Evolutionary conservation across 2,888 invertebrate genomes (phyloP), one percentile per base, ranked within the genome.

Genomic region (Matsumyia berberina): DNA sequence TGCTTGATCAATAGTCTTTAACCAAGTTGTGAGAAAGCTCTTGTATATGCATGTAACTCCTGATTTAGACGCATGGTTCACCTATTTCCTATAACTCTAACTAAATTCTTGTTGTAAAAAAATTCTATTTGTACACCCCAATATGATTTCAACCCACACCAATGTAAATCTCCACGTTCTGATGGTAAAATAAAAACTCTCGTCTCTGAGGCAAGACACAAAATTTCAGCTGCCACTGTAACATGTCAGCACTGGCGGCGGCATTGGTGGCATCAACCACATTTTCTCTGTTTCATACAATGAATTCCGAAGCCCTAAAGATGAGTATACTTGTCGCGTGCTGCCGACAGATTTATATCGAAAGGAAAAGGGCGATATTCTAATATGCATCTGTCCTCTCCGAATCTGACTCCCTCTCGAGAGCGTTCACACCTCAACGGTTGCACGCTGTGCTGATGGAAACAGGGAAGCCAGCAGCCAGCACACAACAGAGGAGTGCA

Each of bases 241-340:
- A 37, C 74, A 74, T 80, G 69, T 49, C 69, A 57, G 35, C 37
- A 49, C 33, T 19, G 29, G 7, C 62, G 49, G 42, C 77, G 37
- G 15, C 4, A 31, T 24, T 33, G 12, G 17, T 39, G 24, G 33
- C 39, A 74, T 24, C 64, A 64, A 39, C 31, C 69, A 78, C 60
- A 60, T 74, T 74, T 70, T 58, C 53, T 55, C 42, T 51, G 15
- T 58, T 70, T 74, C 29, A 70, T 29, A 69, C 51, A 39, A 81
- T 60, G 60, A 79, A 74, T 85, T 58, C 64, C 46, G 37, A 58
- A 19, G 46, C 42, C 51, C 64, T 58, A 64, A 81, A 70, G 64
- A 85, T 83, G 79, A 70, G 64, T 70, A 64, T 85, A 70, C 83
- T 79, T 85, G 85, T 85, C 85, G 85, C 85, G 85, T 85, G 85